These are phyloP conservation scores for Nannoperca obscura DNA, from an alignment of 2,797 vertebrate genomes.

Conservation along the genomic window DNA sequence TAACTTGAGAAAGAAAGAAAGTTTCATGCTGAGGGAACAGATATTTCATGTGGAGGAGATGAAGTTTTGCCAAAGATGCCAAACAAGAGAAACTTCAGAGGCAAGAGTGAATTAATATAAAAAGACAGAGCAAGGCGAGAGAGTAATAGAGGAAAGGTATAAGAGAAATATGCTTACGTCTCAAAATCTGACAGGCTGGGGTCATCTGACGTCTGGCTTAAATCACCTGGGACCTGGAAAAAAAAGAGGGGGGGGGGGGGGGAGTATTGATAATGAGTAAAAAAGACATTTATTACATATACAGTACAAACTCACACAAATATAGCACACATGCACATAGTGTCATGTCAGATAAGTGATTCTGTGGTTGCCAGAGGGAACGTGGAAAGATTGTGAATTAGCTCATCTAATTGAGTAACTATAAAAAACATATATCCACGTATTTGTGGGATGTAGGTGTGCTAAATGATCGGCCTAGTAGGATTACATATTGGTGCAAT, in stretches of 20 bases:
- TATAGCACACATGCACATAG: not conserved
- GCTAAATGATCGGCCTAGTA: too few relatives aligned
- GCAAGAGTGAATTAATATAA: not conserved
- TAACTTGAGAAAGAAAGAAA: not conserved
- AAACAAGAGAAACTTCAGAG: not conserved
- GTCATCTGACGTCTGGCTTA: constrained; percentile 98
- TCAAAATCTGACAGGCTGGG: constrained; percentile 98
- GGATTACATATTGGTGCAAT: not conserved
- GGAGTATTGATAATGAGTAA: not conserved
- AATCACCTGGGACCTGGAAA: constrained; percentile 93
- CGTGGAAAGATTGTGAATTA: not conserved
- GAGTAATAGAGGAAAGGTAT: not conserved
- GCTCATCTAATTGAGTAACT: not conserved
- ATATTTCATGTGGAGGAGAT: not conserved
- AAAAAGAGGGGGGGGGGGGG: not conserved
- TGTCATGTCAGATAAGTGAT: not conserved
- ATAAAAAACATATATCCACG: not conserved
- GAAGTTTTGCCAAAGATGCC: not conserved
- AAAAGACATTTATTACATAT: not conserved
- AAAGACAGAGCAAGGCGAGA: not conserved
- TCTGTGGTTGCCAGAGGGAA: not conserved
- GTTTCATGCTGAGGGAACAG: not conserved
- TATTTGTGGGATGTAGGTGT: not conserved
- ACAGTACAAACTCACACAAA: not conserved
- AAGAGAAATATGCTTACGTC: constrained; percentile 88